Evolutionary conservation across 2,888 invertebrate genomes (phyloP), one percentile per base, ranked within the genome.

Genomic region (Drosophila neotestacea): DNA sequence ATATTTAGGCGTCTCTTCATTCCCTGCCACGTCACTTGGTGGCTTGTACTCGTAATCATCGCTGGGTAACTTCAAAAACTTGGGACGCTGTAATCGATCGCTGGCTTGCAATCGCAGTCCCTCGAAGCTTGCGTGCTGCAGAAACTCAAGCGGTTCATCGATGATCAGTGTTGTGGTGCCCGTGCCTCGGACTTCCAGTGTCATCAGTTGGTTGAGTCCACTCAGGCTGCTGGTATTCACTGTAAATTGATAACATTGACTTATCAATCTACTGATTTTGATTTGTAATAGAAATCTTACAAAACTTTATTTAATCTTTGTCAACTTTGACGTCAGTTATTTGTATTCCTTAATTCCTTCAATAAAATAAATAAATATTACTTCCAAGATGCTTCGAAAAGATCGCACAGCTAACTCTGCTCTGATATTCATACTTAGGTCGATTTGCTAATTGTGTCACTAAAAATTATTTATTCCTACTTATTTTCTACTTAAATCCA

Each of bases 181-280:
- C 1, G 91, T 92, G 6, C 95, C 95, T 69, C 95, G 94, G 51
- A 95, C 92, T 85, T 95, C 95, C 47, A 95, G 89, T 2, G 94
- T 94, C 76, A 93, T 91, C 39, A 95, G 90, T 68, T 94, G 93
- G 46, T 87, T 89, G 0, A 93, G 84, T 2, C 79, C 69, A 11
- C 88, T 89, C 28, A 93, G 77, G 51, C 90, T 85, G 75, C 92
- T 92, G 11, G 91, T 90, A 28, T 89, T 89, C 7, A 92, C 93
- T 93, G 77, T 16, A 67, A 70, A 70, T 9, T 5, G 34, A 16
- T 11, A 6, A n/a, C 11, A 44, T 27, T 27, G 11, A 4, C 4
- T 10, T 42, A 41, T 42, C 10, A 41, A 4, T 10, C 11, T 27
- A 32, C 7, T 11, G 2, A 6, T 16, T 1, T 41, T 0, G 4